Evolutionary conservation across 2,797 vertebrate genomes (phyloP).

Genomic region (Leptoclinus maculatus): DNA sequence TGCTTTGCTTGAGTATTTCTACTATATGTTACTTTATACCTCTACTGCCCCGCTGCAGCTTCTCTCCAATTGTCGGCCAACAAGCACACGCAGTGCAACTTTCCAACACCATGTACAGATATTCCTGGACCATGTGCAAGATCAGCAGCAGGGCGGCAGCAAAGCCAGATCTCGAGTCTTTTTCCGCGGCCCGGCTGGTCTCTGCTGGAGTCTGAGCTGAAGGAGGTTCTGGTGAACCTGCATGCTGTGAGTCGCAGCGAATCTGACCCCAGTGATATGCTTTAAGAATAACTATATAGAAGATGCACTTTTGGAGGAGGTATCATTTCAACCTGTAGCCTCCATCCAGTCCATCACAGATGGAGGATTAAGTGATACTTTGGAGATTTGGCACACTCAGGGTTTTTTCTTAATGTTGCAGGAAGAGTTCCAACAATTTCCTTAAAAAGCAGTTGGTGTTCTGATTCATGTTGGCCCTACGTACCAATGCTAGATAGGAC

Average conservation of each 20-base stretch:
- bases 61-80: too few species aligned
- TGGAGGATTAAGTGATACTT: not conserved
- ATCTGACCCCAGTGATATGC: too few species aligned
- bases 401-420: not conserved
- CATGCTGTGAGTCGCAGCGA: too few species aligned
- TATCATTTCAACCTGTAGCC: constrained; percentile 8
- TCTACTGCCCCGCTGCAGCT: not conserved
- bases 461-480: not conserved
- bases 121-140: too few species aligned
- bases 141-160: too few species aligned
- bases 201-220: too few species aligned
- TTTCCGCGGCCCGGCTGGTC: too few species aligned
- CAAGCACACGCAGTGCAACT: too few species aligned
- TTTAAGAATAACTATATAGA: too few species aligned
- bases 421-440: not conserved
- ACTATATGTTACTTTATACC: not conserved
- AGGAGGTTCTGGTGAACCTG: too few species aligned
- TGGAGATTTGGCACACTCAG: not conserved
- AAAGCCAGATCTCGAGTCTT: too few species aligned
- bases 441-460: not conserved
- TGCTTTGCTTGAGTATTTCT: not conserved
- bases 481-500: not conserved
- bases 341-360: constrained; percentile 1
- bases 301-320: not conserved
- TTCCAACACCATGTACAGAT: too few species aligned